These are phyloP conservation scores for Tricholaema leucomelas DNA, from an alignment of 2,113 vertebrate genomes.

Conservation along the genomic window DNA sequence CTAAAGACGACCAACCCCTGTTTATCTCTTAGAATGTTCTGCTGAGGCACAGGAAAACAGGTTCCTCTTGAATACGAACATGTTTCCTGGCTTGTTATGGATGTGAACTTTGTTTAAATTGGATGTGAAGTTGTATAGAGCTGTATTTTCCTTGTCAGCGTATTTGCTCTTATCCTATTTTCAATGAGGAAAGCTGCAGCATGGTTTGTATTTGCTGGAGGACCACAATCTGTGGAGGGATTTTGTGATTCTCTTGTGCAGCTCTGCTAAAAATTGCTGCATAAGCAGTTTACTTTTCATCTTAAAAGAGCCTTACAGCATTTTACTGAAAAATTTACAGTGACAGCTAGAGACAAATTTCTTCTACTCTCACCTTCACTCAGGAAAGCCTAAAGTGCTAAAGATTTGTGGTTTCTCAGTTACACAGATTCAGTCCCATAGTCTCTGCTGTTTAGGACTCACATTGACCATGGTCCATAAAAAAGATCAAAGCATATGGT, in stretches of 20 bases:
- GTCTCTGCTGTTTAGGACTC: not conserved
- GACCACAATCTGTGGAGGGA: not conserved
- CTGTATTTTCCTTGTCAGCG: not conserved
- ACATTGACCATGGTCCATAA: not conserved
- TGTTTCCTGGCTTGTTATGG: slow-evolving; percentile 21
- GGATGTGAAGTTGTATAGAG: slow-evolving; percentile 28
- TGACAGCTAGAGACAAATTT: slow-evolving; percentile 48
- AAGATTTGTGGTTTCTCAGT: slow-evolving; percentile 28
- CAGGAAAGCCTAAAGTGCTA: not conserved
- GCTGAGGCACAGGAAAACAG: slow-evolving; percentile 10
- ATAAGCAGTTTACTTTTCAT: slow-evolving; percentile 35
- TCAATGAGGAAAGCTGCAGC: not conserved
- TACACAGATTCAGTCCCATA: not conserved
- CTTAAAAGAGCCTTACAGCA: slow-evolving; percentile 34
- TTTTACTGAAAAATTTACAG: slow-evolving; percentile 50
- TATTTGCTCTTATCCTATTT: slow-evolving; percentile 55
- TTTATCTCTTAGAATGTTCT: slow-evolving; percentile 23
- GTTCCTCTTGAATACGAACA: slow-evolving; percentile 16
- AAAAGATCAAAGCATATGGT: not conserved
- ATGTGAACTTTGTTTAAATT: slow-evolving; percentile 49
- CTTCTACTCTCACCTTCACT: not conserved
- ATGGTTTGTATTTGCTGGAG: slow-evolving; percentile 5
- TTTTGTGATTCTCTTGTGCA: not conserved
- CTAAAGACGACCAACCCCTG: not conserved
- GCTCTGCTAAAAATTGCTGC: slow-evolving; percentile 43